phyloP scores from a whole-genome alignment of 2,888 invertebrate genomes.

The Portevinia maculata region DNA sequence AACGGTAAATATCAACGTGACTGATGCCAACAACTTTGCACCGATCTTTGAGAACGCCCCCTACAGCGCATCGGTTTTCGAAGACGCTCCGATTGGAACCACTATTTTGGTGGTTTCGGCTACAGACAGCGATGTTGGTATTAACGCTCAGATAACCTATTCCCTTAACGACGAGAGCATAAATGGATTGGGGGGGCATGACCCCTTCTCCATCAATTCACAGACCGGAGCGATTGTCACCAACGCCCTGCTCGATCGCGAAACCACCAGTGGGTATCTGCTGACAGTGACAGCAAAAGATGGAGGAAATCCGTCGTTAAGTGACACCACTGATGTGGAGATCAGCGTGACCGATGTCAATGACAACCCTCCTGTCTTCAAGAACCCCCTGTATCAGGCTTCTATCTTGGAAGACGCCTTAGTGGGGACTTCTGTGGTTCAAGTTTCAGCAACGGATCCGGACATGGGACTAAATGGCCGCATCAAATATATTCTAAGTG shows the following conservation, averaged over 20 bases:
- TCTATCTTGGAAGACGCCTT: conserved; percentile 94
- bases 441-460: conserved; percentile 91
- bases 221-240: conserved; percentile 97
- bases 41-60: conserved; percentile 97
- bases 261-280: conserved; percentile 91
- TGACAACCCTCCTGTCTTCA: conserved; percentile 95
- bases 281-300: conserved; percentile 96
- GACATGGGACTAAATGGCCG: conserved; percentile 95
- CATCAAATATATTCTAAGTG: conserved; percentile 90
- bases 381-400: conserved; percentile 91
- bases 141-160: conserved; percentile 95
- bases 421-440: conserved; percentile 90
- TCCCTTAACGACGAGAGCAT: conserved; percentile 88
- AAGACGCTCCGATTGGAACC: conserved; percentile 95
- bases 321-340: conserved; percentile 97
- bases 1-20: conserved; percentile 94
- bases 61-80: conserved; percentile 94
- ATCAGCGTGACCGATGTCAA: conserved; percentile 98
- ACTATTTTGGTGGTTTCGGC: conserved; percentile 96
- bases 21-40: conserved; percentile 96
- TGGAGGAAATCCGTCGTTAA: conserved; percentile 94
- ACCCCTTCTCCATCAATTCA: conserved; percentile 93
- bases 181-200: conserved; percentile 85
- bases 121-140: conserved; percentile 96
- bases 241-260: conserved; percentile 92